Percentiles rank a stretch among this genome's conserved stretches.
These are phyloP conservation scores for Leptinotarsa lineolata DNA, from an alignment of 1,140 invertebrate genomes.

Conservation along the genomic window DNA sequence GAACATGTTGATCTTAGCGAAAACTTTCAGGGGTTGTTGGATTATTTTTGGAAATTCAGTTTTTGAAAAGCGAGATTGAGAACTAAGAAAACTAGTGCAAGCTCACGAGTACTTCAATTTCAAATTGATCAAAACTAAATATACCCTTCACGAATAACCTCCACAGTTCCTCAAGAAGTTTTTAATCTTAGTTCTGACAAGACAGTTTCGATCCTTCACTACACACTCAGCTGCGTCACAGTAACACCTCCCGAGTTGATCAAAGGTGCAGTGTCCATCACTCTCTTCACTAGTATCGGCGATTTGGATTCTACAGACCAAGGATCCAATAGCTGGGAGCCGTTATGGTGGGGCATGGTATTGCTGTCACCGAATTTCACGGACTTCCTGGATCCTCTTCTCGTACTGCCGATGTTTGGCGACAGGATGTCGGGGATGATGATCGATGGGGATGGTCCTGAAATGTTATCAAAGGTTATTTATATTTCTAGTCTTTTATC, in stretches of 20 bases:
- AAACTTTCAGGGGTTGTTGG: too few relatives aligned
- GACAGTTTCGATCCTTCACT: not conserved
- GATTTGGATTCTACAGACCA: constrained; percentile 48
- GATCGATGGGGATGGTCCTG: constrained; percentile 25
- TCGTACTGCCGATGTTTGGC: constrained; percentile 40
- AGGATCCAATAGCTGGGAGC: constrained; percentile 47
- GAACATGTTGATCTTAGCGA: too few relatives aligned
- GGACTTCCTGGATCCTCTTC: constrained; percentile 50
- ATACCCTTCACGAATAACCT: too few relatives aligned
- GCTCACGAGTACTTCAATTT: too few relatives aligned
- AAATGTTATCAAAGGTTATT: constrained; percentile 7
- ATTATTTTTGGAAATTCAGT: too few relatives aligned
- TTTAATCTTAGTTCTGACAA: too few relatives aligned
- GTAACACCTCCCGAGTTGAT: constrained; percentile 41
- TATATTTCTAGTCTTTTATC: not conserved
- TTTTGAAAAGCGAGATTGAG: too few relatives aligned
- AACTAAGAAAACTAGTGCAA: too few relatives aligned
- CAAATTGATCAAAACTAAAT: too few relatives aligned
- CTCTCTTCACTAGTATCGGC: constrained; percentile 36
- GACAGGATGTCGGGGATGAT: constrained; percentile 33
- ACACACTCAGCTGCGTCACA: constrained; percentile 19
- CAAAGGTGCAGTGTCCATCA: constrained; percentile 48
- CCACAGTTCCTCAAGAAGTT: too few relatives aligned
- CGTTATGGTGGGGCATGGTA: constrained; percentile 42
- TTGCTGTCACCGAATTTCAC: constrained; percentile 53